phyloP scores from a whole-genome alignment of 2,797 vertebrate genomes.

The Eutrigla gurnardus region DNA sequence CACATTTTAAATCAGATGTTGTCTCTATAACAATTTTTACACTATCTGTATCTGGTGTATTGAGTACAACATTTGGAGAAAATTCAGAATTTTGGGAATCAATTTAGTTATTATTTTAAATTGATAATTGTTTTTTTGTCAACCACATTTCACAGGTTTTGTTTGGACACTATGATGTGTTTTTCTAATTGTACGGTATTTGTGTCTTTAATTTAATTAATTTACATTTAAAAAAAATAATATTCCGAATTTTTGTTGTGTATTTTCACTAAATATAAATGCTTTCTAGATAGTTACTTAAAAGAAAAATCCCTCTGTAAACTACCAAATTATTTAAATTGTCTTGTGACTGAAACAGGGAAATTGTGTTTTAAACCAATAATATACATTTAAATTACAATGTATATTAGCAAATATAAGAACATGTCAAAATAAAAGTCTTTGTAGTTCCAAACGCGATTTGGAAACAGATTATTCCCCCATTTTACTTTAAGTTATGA shows the following conservation, averaged over 20 bases:
- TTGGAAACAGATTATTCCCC: not conserved
- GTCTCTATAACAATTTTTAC: not conserved
- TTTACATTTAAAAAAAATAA: slow-evolving; percentile 5
- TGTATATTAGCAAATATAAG: not conserved
- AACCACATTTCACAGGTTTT: not conserved
- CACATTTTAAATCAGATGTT: not conserved
- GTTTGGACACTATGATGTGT: not conserved
- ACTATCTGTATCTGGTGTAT: not conserved
- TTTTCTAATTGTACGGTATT: not conserved
- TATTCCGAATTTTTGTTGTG: not conserved
- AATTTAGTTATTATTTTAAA: not conserved
- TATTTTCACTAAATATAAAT: not conserved
- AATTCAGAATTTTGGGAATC: not conserved
- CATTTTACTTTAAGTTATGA: not conserved
- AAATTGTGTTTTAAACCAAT: not conserved
- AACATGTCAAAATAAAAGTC: not conserved
- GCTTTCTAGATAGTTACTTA: not conserved
- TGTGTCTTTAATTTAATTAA: not conserved
- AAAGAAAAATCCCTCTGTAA: not conserved
- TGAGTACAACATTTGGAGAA: not conserved
- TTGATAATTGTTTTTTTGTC: not conserved
- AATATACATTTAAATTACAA: not conserved
- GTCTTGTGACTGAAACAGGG: not conserved
- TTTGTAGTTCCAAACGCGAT: not conserved
- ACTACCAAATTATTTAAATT: not conserved